A percentile compares a stretch with the other conserved stretches of the same genome.
Conservation (phyloP, 2,797 vertebrate genomes). For the Remorina albescens region DNA sequence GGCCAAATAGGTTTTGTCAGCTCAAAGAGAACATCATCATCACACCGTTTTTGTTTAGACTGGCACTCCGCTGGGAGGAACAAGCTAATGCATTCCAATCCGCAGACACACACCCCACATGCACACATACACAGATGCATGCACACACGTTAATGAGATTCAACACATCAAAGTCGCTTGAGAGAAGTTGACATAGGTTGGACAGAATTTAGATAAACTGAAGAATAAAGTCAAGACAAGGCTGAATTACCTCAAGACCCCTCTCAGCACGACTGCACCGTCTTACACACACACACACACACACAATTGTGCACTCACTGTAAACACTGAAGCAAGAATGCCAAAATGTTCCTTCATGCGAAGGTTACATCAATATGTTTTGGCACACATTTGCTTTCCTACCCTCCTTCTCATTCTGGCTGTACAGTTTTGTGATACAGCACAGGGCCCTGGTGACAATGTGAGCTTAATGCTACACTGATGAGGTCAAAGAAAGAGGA, state of each 20-base stretch:
- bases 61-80: conserved; percentile 74
- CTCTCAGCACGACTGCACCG: conserved; percentile 7
- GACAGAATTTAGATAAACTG: conserved; percentile 56
- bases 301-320: neutral
- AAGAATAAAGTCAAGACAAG: conserved; percentile 57
- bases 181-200: conserved; percentile 50
- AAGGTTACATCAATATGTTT: conserved; percentile 25
- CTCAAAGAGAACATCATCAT: conserved; percentile 82
- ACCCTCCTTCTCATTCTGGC: conserved; percentile 5
- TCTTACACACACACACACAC: conserved; percentile 2
- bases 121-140: neutral
- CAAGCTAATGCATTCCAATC: conserved; percentile 73
- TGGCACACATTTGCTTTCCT: conserved; percentile 16
- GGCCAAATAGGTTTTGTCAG: conserved; percentile 84
- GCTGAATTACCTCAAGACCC: conserved; percentile 48
- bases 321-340: conserved; percentile 17
- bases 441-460: conserved; percentile 72
- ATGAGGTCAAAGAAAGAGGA: conserved; percentile 83
- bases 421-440: conserved; percentile 59
- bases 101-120: conserved; percentile 39
- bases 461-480: conserved; percentile 76
- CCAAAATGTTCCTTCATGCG: conserved; percentile 6
- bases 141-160: conserved; percentile 56
- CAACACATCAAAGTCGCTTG: conserved; percentile 54
- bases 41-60: conserved; percentile 80